Evolutionary conservation across 2,113 vertebrate species (phyloP).

Genomic region (Machaerirhynchus nigripectus): DNA sequence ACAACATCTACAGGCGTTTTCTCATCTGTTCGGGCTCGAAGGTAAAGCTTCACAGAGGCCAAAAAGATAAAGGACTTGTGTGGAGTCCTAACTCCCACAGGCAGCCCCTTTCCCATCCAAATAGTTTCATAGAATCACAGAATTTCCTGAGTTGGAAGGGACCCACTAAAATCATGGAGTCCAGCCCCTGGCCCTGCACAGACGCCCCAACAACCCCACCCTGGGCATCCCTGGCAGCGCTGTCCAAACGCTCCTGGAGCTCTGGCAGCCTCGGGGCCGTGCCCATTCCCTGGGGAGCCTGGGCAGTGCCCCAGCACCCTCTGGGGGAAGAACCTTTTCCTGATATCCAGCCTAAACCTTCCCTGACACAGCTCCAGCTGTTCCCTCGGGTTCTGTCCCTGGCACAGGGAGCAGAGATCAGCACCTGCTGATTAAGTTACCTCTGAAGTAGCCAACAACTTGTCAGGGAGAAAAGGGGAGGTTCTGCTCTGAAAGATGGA

Average conservation of each 20-base stretch:
- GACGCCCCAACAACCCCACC: neutral
- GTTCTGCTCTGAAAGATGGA: neutral
- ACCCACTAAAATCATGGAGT: too few relatives aligned
- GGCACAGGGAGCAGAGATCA: neutral
- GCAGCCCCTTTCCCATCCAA: neutral
- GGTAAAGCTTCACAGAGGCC: too few relatives aligned
- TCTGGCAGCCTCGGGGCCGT: neutral
- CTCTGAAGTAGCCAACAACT: neutral
- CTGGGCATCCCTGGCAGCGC: accelerated
- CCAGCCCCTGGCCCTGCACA: accelerated
- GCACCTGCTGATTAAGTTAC: neutral
- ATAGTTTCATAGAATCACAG: neutral
- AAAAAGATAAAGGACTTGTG: too few relatives aligned
- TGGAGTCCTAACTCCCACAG: too few relatives aligned
- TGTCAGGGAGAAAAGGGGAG: neutral
- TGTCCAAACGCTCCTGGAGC: neutral
- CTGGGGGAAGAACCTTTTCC: neutral
- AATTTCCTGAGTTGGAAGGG: neutral
- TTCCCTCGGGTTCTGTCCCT: neutral
- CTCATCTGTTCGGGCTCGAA: too few relatives aligned
- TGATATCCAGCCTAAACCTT: accelerated
- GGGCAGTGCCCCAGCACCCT: neutral
- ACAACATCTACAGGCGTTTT: too few relatives aligned
- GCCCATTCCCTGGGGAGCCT: neutral
- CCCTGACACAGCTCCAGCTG: accelerated